These are phyloP conservation scores for Phrynocephalus vlangalii DNA, from an alignment of 2,797 vertebrate genomes.

Conservation along the genomic window DNA sequence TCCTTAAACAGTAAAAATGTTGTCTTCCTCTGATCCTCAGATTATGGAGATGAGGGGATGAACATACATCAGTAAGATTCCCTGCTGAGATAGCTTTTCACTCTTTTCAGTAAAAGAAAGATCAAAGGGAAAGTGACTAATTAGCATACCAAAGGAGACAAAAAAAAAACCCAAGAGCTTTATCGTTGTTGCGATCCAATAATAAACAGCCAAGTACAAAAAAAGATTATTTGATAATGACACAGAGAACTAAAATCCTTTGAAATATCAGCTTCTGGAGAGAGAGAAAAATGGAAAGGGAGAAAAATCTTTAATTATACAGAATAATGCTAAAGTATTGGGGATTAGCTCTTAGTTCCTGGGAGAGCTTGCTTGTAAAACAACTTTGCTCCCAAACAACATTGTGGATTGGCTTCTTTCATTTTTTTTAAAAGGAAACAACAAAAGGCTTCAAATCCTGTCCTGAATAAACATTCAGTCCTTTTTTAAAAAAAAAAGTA, in stretches of 20 bases:
- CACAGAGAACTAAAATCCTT: constrained; percentile 83
- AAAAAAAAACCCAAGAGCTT: constrained; percentile 84
- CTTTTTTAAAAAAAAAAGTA: constrained; percentile 72
- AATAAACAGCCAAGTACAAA: constrained; percentile 85
- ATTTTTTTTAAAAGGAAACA: constrained; percentile 54
- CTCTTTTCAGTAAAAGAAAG: constrained; percentile 83
- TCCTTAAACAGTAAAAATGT: constrained; percentile 79
- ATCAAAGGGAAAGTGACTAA: constrained; percentile 85
- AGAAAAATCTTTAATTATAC: constrained; percentile 82
- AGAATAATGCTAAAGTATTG: constrained; percentile 75
- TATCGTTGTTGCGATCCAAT: constrained; percentile 86
- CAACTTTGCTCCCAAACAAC: constrained; percentile 61
- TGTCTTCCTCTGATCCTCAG: constrained; percentile 83
- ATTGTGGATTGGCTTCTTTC: constrained; percentile 69
- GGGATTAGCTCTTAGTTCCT: constrained; percentile 71
- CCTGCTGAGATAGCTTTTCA: constrained; percentile 86
- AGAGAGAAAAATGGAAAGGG: constrained; percentile 79
- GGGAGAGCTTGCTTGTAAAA: constrained; percentile 72
- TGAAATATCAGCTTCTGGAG: constrained; percentile 83
- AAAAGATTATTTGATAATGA: constrained; percentile 87
- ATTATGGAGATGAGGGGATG: constrained; percentile 85
- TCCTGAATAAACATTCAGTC: constrained; percentile 68
- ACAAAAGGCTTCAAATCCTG: constrained; percentile 68
- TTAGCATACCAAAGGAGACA: constrained; percentile 88
- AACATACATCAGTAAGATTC: constrained; percentile 82